A percentile compares a stretch with the other conserved stretches of the same genome.
These are phyloP conservation scores for Hemiscyllium ocellatum DNA, from an alignment of 2,113 vertebrate species.

Conservation along the genomic window DNA sequence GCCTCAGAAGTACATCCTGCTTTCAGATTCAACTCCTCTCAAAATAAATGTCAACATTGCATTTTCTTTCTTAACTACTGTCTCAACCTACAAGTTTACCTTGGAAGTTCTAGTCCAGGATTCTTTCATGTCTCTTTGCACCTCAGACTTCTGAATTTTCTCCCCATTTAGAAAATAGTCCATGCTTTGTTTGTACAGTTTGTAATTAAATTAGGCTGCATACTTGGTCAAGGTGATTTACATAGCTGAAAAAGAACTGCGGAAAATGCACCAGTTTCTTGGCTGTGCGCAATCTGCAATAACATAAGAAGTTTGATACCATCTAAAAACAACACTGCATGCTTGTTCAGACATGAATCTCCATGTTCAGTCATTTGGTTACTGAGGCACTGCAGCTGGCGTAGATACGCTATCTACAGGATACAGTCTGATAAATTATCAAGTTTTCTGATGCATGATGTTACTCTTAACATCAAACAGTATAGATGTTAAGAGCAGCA, in stretches of 20 bases:
- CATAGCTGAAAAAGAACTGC: not conserved
- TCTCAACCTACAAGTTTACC: too few relatives aligned
- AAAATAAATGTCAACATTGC: too few relatives aligned
- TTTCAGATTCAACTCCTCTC: too few relatives aligned
- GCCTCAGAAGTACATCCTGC: too few relatives aligned
- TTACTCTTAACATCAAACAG: too few relatives aligned
- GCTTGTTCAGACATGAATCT: not conserved
- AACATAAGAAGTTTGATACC: not conserved
- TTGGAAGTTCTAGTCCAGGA: too few relatives aligned
- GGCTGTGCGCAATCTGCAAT: not conserved
- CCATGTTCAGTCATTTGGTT: not conserved
- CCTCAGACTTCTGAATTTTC: too few relatives aligned
- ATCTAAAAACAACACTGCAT: not conserved
- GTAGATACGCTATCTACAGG: not conserved
- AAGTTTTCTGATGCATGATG: not conserved
- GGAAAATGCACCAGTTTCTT: not conserved
- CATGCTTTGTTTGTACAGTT: not conserved
- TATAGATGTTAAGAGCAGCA: not conserved
- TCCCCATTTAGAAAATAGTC: too few relatives aligned
- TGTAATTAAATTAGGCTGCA: not conserved
- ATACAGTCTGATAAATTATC: not conserved
- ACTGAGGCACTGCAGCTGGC: not conserved
- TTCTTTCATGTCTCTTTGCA: too few relatives aligned
- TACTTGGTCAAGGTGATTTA: not conserved
- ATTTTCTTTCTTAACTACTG: too few relatives aligned